Base-by-base conservation (phyloP, 1,140 invertebrate species). In the Rhagoletis zephyria region DNA sequence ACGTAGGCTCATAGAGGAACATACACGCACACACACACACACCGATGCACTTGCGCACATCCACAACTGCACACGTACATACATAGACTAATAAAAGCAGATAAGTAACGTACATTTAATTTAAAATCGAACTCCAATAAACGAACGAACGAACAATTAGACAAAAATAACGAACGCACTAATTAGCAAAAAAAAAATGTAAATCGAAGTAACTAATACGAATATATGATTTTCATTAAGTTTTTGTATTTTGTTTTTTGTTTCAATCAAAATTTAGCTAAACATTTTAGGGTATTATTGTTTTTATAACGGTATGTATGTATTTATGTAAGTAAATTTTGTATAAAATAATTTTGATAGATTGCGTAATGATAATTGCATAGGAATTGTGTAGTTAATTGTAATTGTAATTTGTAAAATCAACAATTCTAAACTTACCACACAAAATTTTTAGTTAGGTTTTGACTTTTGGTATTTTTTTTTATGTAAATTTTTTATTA, bases 401-500 rank as follows among this genome's bases (percentile, higher is more conserved):
- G 64, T 30, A 67, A 56, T 67, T 67, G 64, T 67, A 67, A 67
- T 74, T 86, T 88, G 81, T 67, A 81, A 88, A 91, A 91, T 89
- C 90, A 92, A 91, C 90, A 92, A 90, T 91, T 91, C 90, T 89
- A 90, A 92, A 92, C 91, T 92, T 92, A 92, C 91, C 91, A 92
- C 91, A 92, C 91, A 92, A 92, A 92, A 92, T 88, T 88, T 87
- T 85, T 85, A 85, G 61, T 51, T 86, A 42, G 60, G 89, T 90
- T 90, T 89, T 87, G 45, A 48, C 87, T 89, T 88, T 87, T 90
- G 87, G 77, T 88, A 89, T 89, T 90, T 87, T 88, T 90, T 90
- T 91, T 91, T 87, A 89, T 85, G 56, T 64, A 60, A 65, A 77
- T 74, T 90, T 90, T 56, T 70, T 88, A n/a, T 2, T 86, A 63